Percentiles rank a stretch among this genome's conserved stretches.
These are phyloP conservation scores for Aphaenogaster floridana DNA, from an alignment of 1,140 invertebrate species.

Conservation along the genomic window DNA sequence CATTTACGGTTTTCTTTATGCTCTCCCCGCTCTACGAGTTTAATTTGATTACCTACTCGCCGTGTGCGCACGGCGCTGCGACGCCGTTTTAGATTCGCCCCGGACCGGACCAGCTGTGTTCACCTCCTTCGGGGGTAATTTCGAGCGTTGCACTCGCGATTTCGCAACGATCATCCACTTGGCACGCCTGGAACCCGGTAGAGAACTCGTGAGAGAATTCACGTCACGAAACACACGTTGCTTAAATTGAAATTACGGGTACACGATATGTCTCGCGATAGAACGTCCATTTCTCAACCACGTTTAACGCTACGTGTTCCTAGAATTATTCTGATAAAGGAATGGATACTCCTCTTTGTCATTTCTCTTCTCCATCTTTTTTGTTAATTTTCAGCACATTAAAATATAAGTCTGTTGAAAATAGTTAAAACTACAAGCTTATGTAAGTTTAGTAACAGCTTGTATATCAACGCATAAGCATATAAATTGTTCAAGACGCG, in stretches of 20 bases:
- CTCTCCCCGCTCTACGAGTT: conserved; percentile 25
- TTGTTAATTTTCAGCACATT: neutral
- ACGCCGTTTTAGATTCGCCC: conserved; percentile 46
- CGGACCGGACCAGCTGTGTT: conserved; percentile 5
- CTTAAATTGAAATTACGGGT: conserved; percentile 40
- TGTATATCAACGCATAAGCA: neutral
- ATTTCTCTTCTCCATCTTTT: neutral
- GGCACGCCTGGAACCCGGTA: conserved; percentile 5
- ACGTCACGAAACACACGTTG: conserved; percentile 33
- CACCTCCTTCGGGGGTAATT: conserved; percentile 38
- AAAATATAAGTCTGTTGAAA: neutral
- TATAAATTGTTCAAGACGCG: neutral
- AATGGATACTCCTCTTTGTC: neutral
- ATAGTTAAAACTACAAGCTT: neutral
- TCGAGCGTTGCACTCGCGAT: conserved; percentile 56
- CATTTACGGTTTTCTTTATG: conserved; percentile 48
- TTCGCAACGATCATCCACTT: conserved; percentile 49
- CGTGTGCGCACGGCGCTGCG: conserved; percentile 36
- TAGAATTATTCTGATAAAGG: conserved; percentile 11
- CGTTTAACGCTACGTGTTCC: neutral
- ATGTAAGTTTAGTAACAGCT: neutral
- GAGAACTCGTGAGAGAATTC: conserved; percentile 17
- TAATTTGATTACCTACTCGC: conserved; percentile 48
- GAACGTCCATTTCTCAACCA: neutral
- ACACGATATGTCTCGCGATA: conserved; percentile 12